phyloP scores from a whole-genome alignment of 2,797 vertebrate genomes.

The Borostomias antarcticus region DNA sequence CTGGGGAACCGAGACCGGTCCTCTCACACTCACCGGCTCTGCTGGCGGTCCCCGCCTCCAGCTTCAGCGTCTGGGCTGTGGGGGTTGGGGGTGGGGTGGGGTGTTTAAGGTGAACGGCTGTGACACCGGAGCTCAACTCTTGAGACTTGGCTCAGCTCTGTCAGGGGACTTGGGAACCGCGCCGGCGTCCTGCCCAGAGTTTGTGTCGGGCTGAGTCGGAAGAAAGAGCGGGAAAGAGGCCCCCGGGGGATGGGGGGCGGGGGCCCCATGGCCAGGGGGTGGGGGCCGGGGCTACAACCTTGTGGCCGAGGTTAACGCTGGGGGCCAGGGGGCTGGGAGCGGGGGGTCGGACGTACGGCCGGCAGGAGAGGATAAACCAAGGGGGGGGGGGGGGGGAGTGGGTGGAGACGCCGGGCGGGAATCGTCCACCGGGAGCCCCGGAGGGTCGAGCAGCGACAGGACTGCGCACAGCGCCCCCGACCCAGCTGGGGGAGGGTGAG shows the following conservation, averaged over 20 bases:
- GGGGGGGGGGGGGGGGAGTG: background rate
- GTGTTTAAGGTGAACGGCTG: background rate
- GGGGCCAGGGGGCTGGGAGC: constrained; percentile 41
- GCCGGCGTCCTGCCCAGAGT: no score
- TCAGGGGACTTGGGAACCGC: no score
- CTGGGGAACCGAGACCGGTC: no score
- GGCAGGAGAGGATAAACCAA: background rate
- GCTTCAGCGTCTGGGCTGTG: constrained; percentile 5
- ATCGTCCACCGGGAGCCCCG: constrained; percentile 52
- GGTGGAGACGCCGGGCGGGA: constrained; percentile 61
- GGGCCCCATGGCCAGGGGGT: background rate
- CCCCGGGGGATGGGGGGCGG: no score
- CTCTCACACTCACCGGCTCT: no score
- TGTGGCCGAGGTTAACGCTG: constrained; percentile 21
- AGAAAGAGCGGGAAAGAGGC: background rate
- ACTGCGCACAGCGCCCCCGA: constrained; percentile 33
- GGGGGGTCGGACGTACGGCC: background rate
- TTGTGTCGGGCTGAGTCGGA: no score
- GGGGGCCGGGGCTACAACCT: constrained; percentile 8
- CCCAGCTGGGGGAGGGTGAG: background rate
- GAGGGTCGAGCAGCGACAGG: constrained; percentile 56
- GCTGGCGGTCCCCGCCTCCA: constrained; percentile 30
- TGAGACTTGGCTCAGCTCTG: no score
- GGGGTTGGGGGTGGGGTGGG: no score
- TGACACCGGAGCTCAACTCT: background rate